Evolutionary conservation across 2,888 invertebrate genomes (phyloP).

Genomic region (Apamea epomidion): DNA sequence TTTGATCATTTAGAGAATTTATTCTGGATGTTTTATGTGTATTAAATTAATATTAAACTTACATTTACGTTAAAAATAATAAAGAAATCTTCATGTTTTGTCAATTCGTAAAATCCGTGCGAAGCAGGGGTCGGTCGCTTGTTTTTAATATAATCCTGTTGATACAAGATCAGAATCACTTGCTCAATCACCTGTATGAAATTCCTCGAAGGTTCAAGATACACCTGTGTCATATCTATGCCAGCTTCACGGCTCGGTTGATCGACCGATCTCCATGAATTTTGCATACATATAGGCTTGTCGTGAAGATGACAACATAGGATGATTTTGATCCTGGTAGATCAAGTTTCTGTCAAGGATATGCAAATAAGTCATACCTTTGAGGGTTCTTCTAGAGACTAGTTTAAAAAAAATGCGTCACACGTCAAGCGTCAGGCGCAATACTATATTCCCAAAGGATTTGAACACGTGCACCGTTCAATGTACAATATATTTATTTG

Average conservation of each 20-base stretch:
- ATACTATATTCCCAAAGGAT: slow-evolving; percentile 15
- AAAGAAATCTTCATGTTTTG: neutral
- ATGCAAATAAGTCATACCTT: slow-evolving; percentile 52
- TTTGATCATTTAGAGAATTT: neutral
- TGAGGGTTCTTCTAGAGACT: slow-evolving; percentile 20
- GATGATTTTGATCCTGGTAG: slow-evolving; percentile 52
- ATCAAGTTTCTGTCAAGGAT: slow-evolving; percentile 45
- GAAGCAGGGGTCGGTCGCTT: neutral
- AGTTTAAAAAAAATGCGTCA: slow-evolving; percentile 41
- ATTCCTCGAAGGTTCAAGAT: slow-evolving; percentile 16
- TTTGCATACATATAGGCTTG: slow-evolving; percentile 61
- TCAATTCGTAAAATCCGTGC: neutral
- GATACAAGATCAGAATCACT: neutral
- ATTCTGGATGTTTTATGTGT: neutral
- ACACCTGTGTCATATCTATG: slow-evolving; percentile 41
- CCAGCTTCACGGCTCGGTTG: slow-evolving; percentile 43
- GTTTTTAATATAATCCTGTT: neutral
- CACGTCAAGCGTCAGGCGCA: slow-evolving; percentile 22
- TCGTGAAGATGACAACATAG: slow-evolving; percentile 46
- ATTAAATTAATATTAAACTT: neutral
- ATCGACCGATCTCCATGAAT: slow-evolving; percentile 48
- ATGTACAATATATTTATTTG: slow-evolving; percentile 16
- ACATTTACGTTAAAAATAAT: neutral
- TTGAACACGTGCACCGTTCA: slow-evolving; percentile 12
- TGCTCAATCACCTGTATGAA: slow-evolving; percentile 1